Conservation (phyloP, 1,140 invertebrate genomes). For the Potamilus streckersoni region DNA sequence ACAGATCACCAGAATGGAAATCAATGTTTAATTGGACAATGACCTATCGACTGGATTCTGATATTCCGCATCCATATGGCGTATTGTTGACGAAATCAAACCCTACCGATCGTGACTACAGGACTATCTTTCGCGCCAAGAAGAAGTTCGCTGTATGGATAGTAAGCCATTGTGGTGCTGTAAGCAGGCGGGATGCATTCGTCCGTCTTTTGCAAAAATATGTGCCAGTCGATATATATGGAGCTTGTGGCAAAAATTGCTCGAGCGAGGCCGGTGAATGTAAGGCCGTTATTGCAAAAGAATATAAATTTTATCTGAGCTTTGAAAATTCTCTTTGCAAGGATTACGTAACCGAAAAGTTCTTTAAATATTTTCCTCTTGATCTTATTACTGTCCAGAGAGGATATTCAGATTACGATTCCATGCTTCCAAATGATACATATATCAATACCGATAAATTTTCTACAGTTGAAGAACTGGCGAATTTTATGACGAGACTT, state of each 20-base stretch:
- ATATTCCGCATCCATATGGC: not conserved
- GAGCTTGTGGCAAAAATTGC: not conserved
- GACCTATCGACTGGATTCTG: conserved; percentile 15
- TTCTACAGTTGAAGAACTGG: not conserved
- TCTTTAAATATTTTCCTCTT: not conserved
- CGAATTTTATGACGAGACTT: not conserved
- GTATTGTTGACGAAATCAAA: not conserved
- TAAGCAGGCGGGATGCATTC: not conserved
- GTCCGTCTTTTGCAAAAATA: not conserved
- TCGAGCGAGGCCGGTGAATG: not conserved
- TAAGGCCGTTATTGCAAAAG: not conserved
- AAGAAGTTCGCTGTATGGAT: conserved; percentile 2
- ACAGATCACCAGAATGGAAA: not conserved
- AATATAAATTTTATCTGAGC: not conserved
- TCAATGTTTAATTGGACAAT: conserved; percentile 14
- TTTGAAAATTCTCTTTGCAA: not conserved
- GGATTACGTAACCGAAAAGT: conserved; percentile 16
- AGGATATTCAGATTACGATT: conserved; percentile 1
- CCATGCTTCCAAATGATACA: not conserved
- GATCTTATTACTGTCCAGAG: not conserved
- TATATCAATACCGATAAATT: conserved; percentile 6
- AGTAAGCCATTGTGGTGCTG: conserved; percentile 1
- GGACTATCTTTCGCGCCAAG: not conserved
- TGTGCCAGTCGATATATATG: conserved; percentile 2
- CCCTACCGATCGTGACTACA: not conserved